Evolutionary conservation across 2,113 vertebrate genomes (phyloP).

Genomic region (Malurus alboscapulatus): DNA sequence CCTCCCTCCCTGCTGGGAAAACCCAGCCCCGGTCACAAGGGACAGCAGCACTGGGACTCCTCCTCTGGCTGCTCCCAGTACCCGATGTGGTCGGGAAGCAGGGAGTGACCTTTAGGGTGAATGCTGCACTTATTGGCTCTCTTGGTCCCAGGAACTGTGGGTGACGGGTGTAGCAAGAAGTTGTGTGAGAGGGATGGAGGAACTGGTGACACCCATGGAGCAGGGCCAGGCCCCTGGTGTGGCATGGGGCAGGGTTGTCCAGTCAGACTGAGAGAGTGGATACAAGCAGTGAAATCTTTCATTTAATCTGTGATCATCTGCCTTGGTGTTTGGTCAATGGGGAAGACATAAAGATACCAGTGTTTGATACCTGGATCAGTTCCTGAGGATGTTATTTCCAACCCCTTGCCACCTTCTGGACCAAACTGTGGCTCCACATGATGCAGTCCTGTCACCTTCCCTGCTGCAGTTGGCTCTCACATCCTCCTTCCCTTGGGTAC

Average conservation of each 20-base stretch:
- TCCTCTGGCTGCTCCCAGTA: slow-evolving; percentile 30
- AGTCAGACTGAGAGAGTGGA: neutral
- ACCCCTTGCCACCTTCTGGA: neutral
- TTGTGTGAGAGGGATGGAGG: neutral
- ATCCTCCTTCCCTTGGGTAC: slow-evolving; percentile 22
- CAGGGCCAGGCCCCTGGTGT: neutral
- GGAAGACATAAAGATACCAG: neutral
- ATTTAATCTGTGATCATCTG: neutral
- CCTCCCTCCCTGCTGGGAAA: neutral
- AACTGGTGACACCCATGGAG: neutral
- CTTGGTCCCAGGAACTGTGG: neutral
- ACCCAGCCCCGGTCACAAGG: slow-evolving; percentile 12
- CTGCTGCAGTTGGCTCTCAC: neutral
- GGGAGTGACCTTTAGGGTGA: neutral
- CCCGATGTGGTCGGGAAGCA: neutral
- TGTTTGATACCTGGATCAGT: neutral
- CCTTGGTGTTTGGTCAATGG: neutral
- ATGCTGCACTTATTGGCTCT: neutral
- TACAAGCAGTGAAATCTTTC: neutral
- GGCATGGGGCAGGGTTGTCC: neutral
- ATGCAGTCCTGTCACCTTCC: slow-evolving; percentile 1
- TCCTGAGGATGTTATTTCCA: neutral
- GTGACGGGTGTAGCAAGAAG: neutral
- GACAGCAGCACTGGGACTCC: neutral
- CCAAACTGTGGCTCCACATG: neutral